Percentiles rank a stretch among this genome's conserved stretches.
These are phyloP conservation scores for Sylvia atricapilla DNA, from an alignment of 2,113 vertebrate species.

Conservation along the genomic window DNA sequence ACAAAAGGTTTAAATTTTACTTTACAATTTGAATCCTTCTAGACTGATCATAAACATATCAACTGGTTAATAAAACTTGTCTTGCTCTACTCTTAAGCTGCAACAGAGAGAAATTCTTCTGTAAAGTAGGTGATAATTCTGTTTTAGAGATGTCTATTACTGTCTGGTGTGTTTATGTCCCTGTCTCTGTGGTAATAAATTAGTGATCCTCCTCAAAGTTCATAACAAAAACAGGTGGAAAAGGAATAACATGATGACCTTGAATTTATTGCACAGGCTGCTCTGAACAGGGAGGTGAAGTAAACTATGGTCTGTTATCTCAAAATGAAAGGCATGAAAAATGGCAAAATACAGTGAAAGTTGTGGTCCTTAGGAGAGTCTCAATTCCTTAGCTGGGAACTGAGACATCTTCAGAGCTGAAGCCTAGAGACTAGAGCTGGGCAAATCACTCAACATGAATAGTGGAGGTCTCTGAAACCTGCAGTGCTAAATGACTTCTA, in stretches of 20 bases:
- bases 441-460: not conserved
- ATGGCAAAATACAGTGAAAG: not conserved
- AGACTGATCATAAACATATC: not conserved
- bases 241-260: not conserved
- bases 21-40: not conserved
- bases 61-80: not conserved
- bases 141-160: not conserved
- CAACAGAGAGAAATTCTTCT: not conserved
- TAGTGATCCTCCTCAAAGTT: not conserved
- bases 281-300: not conserved
- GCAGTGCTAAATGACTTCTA: not conserved
- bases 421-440: not conserved
- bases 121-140: not conserved
- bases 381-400: not conserved
- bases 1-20: not conserved
- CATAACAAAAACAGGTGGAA: not conserved
- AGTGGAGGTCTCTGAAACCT: not conserved
- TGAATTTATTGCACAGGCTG: not conserved
- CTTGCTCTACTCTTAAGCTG: not conserved
- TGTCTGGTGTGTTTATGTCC: not conserved
- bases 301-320: not conserved
- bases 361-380: not conserved
- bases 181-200: not conserved
- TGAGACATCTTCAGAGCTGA: not conserved
- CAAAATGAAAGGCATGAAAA: not conserved